Conservation (phyloP, 2,888 invertebrate genomes). For the Leptopterna dolabrata region DNA sequence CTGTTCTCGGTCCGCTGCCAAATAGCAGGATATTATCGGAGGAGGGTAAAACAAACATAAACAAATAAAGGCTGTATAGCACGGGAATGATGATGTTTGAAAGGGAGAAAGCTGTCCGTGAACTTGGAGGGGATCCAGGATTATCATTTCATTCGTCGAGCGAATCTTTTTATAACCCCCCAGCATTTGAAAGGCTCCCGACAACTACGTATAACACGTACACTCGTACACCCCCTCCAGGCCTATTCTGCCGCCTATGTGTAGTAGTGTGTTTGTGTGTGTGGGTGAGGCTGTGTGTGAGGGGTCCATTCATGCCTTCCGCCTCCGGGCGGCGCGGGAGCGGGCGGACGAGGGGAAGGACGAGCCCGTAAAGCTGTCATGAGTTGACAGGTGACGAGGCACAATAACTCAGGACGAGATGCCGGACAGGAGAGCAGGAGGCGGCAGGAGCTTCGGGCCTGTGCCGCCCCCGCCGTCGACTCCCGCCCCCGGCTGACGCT, state of each 20-base stretch:
- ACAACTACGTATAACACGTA: neutral
- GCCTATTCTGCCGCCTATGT: neutral
- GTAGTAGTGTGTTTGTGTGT: neutral
- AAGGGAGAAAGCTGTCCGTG: neutral
- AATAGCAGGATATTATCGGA: neutral
- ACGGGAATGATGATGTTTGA: neutral
- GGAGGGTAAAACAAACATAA: neutral
- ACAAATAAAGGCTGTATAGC: neutral
- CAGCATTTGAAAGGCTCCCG: neutral
- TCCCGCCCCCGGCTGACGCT: neutral
- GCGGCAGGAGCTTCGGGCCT: conserved; percentile 34
- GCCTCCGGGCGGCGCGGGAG: neutral
- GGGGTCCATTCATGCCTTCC: neutral
- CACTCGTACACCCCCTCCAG: neutral
- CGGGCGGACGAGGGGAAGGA: neutral
- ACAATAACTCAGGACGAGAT: conserved; percentile 53
- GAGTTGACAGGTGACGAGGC: conserved; percentile 52
- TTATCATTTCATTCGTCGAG: neutral
- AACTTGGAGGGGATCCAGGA: conserved; percentile 7
- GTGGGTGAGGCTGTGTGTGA: neutral
- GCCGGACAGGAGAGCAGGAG: conserved; percentile 44
- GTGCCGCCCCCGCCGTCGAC: neutral
- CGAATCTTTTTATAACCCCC: neutral
- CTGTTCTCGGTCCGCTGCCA: neutral
- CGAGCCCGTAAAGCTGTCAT: conserved; percentile 46